Percentiles rank a stretch among this genome's conserved stretches.
phyloP scores from a whole-genome alignment of 2,797 vertebrate genomes.

The Acipenser ruthenus region DNA sequence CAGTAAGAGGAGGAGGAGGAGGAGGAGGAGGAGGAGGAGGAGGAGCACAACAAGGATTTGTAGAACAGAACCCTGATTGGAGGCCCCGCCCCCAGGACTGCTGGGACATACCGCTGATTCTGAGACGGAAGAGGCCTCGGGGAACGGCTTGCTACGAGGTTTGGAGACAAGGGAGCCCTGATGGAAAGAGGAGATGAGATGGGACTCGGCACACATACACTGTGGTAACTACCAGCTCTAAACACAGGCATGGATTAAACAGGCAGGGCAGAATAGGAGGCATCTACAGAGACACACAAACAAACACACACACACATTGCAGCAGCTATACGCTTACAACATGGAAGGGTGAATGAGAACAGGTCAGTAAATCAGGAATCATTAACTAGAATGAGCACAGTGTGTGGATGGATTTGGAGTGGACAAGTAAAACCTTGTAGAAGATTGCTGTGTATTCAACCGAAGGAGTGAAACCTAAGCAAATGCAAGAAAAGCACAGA shows the following conservation, averaged over 20 bases:
- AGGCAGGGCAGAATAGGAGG: slow-evolving; percentile 9
- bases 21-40: background rate
- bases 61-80: slow-evolving; percentile 31
- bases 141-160: slow-evolving; percentile 70
- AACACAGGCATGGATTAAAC: background rate
- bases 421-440: no score
- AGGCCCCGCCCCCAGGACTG: slow-evolving; percentile 40
- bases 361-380: background rate
- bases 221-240: slow-evolving; percentile 13
- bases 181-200: slow-evolving; percentile 74
- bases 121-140: slow-evolving; percentile 66
- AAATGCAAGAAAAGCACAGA: no score
- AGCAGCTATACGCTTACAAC: background rate
- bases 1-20: slow-evolving; percentile 14
- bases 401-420: no score
- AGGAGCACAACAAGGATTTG: slow-evolving; percentile 2
- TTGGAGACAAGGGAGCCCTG: slow-evolving; percentile 73
- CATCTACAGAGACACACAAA: slow-evolving; percentile 7
- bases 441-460: no score
- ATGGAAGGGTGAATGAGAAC: background rate
- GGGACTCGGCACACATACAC: slow-evolving; percentile 50
- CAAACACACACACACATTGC: slow-evolving; percentile 10
- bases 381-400: no score
- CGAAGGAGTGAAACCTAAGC: no score
- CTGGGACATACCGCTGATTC: slow-evolving; percentile 76